Percentiles rank a stretch among this genome's conserved stretches.
phyloP scores from a whole-genome alignment of 1,140 invertebrate genomes.

The Mycetomoellerius zeteki region DNA sequence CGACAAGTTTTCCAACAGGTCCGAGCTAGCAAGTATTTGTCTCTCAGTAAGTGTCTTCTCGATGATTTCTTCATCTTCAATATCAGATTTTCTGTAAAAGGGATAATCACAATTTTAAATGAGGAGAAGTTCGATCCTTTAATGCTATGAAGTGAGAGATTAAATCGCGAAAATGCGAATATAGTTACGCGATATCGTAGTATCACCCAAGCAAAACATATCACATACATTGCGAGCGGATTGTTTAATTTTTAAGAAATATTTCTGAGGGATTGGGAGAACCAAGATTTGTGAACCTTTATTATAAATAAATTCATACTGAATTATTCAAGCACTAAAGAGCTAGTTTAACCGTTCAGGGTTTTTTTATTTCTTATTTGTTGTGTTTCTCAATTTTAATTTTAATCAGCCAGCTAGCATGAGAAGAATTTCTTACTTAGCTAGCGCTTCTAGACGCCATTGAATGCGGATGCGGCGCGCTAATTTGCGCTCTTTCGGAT shows the following conservation, averaged over 20 bases:
- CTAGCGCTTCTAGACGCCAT: constrained; percentile 87
- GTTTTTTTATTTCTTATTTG: no score
- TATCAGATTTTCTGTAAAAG: constrained; percentile 38
- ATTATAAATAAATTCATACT: no score
- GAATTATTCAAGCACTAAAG: no score
- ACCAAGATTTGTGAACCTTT: neutral
- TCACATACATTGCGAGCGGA: no score
- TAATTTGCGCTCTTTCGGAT: constrained; percentile 89
- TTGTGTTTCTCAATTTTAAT: neutral
- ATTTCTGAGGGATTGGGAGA: neutral
- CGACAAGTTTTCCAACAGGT: constrained; percentile 88
- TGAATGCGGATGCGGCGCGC: constrained; percentile 89
- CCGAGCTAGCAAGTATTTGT: constrained; percentile 88
- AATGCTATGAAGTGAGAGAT: neutral
- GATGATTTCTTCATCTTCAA: constrained; percentile 75
- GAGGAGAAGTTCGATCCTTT: neutral
- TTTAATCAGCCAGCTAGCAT: neutral
- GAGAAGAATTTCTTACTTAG: constrained; percentile 85
- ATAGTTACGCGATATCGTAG: neutral
- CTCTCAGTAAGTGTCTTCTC: constrained; percentile 87
- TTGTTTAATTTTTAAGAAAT: neutral
- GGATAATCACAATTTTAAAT: neutral
- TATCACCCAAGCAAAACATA: no score
- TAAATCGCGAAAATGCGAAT: neutral
- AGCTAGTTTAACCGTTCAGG: no score